Evolutionary conservation across 2,113 vertebrate genomes (phyloP).

Genomic region (Rynchops niger): DNA sequence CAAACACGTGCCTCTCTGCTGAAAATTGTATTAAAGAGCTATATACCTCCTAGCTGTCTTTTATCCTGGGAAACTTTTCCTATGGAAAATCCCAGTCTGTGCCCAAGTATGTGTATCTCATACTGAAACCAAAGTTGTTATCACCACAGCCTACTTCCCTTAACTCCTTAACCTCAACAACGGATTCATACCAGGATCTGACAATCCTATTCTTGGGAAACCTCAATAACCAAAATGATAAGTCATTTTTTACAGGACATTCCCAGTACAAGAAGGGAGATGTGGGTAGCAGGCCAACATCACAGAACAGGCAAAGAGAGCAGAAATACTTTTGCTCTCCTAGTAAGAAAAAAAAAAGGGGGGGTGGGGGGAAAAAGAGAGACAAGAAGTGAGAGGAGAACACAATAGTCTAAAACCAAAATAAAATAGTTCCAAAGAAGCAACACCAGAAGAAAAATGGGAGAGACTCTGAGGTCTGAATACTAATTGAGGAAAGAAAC

Average conservation of each 20-base stretch:
- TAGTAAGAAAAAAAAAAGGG: neutral
- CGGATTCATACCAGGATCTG: neutral
- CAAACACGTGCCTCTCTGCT: neutral
- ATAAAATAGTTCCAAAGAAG: neutral
- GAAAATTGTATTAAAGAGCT: neutral
- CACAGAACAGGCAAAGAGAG: neutral
- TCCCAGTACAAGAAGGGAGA: neutral
- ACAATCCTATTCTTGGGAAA: neutral
- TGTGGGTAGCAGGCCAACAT: neutral
- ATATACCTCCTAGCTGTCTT: neutral
- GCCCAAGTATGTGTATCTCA: neutral
- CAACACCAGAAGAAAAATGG: neutral
- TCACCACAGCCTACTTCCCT: neutral
- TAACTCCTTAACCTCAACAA: neutral
- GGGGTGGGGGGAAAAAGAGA: fast-evolving
- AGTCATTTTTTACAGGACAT: neutral
- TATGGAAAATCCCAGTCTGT: constrained; percentile 45
- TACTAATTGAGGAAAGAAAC: neutral
- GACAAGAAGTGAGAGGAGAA: neutral
- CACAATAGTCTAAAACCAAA: neutral
- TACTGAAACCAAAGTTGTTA: neutral
- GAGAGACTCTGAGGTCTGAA: neutral
- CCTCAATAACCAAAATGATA: neutral
- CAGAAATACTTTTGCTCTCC: neutral
- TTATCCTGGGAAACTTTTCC: neutral